Evolutionary conservation across 2,797 vertebrate genomes (phyloP), one percentile per base, ranked within the genome.

Genomic region (Garrulus glandarius): DNA sequence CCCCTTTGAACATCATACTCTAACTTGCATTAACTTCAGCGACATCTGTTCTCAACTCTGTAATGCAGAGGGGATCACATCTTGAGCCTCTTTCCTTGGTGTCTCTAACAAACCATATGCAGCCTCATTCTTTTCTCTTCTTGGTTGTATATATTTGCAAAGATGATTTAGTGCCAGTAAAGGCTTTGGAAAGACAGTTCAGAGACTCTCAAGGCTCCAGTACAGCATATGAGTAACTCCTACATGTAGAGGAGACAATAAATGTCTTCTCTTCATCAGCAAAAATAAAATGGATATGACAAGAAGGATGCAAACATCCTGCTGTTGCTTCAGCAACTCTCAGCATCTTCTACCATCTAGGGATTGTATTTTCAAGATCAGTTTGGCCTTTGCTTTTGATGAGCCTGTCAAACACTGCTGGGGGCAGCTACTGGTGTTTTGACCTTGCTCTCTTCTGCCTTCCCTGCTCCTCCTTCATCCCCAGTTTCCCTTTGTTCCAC

Each of bases 271-370:
- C 47, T 78, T 91, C 61, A 37, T 74, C 53, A 74, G 47, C 74
- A 92, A 76, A 91, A 95, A 27, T 19, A 18, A 76, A 95, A 74
- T 53, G 68, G 56, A 92, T 93, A 67, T 47, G 63, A 75, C 86
- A 92, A 70, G 19, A 82, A 83, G 22, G 46, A 77, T 70, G 53
- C 44, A 77, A 79, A 83, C 16, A 70, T n/a, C n/a, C 37, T 63
- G 46, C 74, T 70, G 60, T 22, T 76, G 10, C 49, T 94, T 46
- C 86, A 92, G 64, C 78, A 91, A 46, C 26, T 89, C 70, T 63
- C 59, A 67, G 47, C 60, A 77, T 76, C 57, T 86, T 71, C 80
- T 47, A 41, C n/a, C 44, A 59, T 34, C 61, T 24, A 92, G 56
- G 44, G 61, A 68, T 16, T 71, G 13, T 15, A 63, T 69, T 91